Conservation (phyloP, 1,140 invertebrate genomes). For the Macrobrachium rosenbergii region DNA sequence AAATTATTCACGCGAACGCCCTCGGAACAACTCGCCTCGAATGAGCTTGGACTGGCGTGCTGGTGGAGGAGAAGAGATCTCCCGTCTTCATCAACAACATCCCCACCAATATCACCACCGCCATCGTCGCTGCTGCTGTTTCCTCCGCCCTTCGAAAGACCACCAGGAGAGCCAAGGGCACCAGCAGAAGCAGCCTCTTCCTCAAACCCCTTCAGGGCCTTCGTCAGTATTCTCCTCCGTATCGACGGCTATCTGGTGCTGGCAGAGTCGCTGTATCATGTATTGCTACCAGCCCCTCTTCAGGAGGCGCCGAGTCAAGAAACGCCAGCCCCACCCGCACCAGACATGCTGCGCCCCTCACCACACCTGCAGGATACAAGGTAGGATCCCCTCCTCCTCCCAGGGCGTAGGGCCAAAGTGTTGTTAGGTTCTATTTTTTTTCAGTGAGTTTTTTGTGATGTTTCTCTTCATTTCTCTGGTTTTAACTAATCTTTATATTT, state of each 20-base stretch:
- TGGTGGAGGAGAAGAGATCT: too few species aligned
- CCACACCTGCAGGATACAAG: conserved; percentile 25
- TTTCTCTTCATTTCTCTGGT: too few species aligned
- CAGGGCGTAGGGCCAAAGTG: too few species aligned
- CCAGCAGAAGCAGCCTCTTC: background rate
- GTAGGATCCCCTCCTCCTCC: conserved; percentile 8
- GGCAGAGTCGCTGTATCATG: conserved; percentile 9
- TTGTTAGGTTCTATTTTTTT: too few species aligned
- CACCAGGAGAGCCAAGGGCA: background rate
- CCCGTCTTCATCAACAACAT: too few species aligned
- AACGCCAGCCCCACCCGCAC: conserved; percentile 26
- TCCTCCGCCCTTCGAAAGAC: background rate
- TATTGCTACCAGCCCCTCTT: conserved; percentile 57
- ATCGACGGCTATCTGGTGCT: background rate
- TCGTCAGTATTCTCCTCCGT: background rate
- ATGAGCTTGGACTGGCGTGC: too few species aligned
- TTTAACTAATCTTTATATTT: too few species aligned
- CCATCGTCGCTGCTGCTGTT: too few species aligned
- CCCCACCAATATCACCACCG: too few species aligned
- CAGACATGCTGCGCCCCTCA: conserved; percentile 9
- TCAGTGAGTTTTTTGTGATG: too few species aligned
- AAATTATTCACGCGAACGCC: too few species aligned
- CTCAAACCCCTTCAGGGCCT: background rate
- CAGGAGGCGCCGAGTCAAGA: conserved; percentile 28
- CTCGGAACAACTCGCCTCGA: too few species aligned